phyloP scores from a whole-genome alignment of 2,113 vertebrate genomes.

The Pithys albifrons region DNA sequence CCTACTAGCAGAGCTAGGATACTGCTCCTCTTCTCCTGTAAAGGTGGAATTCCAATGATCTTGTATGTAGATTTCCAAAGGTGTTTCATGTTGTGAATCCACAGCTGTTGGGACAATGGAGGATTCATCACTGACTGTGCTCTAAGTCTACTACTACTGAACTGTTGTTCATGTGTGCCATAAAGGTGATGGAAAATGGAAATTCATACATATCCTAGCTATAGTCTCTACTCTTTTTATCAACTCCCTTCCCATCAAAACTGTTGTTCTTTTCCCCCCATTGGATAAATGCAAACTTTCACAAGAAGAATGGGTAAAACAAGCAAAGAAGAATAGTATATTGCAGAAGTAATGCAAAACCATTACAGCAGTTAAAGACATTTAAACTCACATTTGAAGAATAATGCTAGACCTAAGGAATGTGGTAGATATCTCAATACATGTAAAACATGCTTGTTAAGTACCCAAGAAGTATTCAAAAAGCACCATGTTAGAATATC shows the following conservation, averaged over 20 bases:
- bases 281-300: neutral
- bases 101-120: constrained; percentile 24
- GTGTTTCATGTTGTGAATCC: neutral
- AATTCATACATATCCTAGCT: neutral
- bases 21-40: constrained; percentile 32
- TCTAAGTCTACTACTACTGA: neutral
- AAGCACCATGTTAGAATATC: neutral
- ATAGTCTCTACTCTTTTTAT: neutral
- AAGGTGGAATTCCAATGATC: neutral
- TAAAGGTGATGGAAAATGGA: neutral
- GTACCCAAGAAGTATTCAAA: neutral
- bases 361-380: neutral
- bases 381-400: neutral
- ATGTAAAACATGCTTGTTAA: neutral
- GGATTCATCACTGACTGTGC: neutral
- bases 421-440: neutral
- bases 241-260: neutral
- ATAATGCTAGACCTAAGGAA: neutral
- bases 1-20: neutral
- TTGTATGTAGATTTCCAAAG: constrained; percentile 2
- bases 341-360: neutral
- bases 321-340: neutral
- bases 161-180: neutral
- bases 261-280: neutral
- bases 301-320: neutral